phyloP scores from a whole-genome alignment of 2,113 vertebrate species.

The Callospermophilus lateralis region DNA sequence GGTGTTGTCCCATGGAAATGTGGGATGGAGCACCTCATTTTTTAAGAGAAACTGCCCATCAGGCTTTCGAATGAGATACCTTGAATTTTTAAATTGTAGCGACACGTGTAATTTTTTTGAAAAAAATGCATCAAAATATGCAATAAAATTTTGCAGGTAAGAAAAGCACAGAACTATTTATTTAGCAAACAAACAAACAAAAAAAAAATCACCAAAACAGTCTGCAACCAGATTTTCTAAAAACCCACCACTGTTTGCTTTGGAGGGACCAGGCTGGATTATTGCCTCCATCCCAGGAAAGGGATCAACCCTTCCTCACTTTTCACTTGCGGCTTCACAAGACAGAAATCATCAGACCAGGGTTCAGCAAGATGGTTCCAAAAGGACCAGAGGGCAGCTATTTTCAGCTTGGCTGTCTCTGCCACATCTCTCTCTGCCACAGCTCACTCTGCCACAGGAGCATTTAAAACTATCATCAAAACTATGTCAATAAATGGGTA shows the following conservation, averaged over 20 bases:
- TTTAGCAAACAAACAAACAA: background rate
- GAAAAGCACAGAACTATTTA: background rate
- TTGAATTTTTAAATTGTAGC: background rate
- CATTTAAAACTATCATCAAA: background rate
- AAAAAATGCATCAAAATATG: background rate
- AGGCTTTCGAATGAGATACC: background rate
- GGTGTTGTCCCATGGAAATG: background rate
- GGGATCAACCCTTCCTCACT: background rate
- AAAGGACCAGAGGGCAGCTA: background rate
- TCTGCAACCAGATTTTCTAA: background rate
- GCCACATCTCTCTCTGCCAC: background rate
- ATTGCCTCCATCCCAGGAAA: background rate
- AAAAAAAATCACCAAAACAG: background rate
- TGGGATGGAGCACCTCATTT: background rate
- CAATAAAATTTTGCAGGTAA: background rate
- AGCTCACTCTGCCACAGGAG: background rate
- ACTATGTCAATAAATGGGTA: background rate
- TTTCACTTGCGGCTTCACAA: background rate
- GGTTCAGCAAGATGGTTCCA: background rate
- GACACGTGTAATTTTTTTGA: background rate
- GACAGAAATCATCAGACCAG: background rate
- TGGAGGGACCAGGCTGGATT: background rate
- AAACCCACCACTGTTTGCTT: background rate
- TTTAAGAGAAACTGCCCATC: background rate
- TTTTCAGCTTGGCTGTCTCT: background rate